These are phyloP conservation scores for Calypte anna DNA, from an alignment of 2,113 vertebrate genomes.

Conservation along the genomic window DNA sequence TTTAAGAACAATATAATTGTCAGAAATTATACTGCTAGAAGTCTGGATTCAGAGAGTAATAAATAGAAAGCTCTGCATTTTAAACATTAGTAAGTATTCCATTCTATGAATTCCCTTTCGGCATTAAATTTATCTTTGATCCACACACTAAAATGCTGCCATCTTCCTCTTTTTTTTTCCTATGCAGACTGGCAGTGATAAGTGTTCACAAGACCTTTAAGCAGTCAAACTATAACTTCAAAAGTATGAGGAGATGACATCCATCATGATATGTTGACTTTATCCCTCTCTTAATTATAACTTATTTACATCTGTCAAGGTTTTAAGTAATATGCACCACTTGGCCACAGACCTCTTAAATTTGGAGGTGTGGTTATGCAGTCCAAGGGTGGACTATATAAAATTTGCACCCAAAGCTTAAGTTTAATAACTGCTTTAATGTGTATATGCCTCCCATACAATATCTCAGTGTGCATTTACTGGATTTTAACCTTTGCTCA, in stretches of 20 bases:
- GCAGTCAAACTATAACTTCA: not conserved
- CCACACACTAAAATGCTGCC: slow-evolving; percentile 7
- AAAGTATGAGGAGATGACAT: not conserved
- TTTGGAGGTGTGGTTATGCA: not conserved
- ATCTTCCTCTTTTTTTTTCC: slow-evolving; percentile 1
- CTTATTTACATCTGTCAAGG: not conserved
- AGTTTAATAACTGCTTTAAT: not conserved
- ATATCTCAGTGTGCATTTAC: not conserved
- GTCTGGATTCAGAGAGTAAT: not conserved
- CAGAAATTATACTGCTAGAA: not conserved
- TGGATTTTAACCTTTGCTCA: not conserved
- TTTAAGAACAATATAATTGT: not conserved
- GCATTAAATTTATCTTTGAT: slow-evolving; percentile 22
- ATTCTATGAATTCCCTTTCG: not conserved
- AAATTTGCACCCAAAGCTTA: not conserved
- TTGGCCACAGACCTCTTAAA: not conserved
- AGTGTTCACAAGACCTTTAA: not conserved
- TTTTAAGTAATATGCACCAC: not conserved
- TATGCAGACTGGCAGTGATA: not conserved
- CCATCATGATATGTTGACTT: not conserved
- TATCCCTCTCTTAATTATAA: not conserved
- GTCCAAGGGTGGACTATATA: not conserved
- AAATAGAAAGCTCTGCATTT: slow-evolving; percentile 27
- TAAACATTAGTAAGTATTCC: not conserved
- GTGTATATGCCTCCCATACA: not conserved